These are phyloP conservation scores for Coenonympha glycerion DNA, from an alignment of 2,888 invertebrate genomes.

Conservation along the genomic window DNA sequence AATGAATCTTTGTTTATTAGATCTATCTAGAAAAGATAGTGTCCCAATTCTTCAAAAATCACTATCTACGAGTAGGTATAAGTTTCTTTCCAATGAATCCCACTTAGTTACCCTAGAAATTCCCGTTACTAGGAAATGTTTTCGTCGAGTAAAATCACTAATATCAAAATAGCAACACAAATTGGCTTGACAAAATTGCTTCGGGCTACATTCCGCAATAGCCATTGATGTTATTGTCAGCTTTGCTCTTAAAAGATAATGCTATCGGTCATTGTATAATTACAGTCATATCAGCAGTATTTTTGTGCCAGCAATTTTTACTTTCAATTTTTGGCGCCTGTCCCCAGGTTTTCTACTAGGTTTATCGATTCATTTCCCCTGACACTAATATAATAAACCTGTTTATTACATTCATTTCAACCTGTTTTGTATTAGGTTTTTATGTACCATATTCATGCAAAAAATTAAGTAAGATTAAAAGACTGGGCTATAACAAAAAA, in stretches of 20 bases:
- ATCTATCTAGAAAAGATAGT: not conserved
- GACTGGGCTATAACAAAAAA: too few relatives aligned
- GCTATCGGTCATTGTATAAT: conserved; percentile 3
- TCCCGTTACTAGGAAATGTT: conserved; percentile 37
- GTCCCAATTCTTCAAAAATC: not conserved
- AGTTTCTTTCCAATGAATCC: conserved; percentile 5
- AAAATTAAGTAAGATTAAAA: too few relatives aligned
- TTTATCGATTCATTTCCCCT: too few relatives aligned
- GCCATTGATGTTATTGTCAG: conserved; percentile 36
- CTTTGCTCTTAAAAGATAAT: conserved; percentile 8
- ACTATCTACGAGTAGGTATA: too few relatives aligned
- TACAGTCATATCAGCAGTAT: not conserved
- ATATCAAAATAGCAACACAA: conserved; percentile 59
- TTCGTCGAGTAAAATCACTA: conserved; percentile 51
- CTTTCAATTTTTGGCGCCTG: too few relatives aligned
- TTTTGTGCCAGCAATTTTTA: not conserved
- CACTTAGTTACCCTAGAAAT: conserved; percentile 7
- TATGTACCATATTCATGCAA: too few relatives aligned
- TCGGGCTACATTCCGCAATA: conserved; percentile 37
- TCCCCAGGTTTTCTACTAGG: too few relatives aligned
- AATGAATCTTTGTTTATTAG: too few relatives aligned
- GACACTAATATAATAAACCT: too few relatives aligned
- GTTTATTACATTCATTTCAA: too few relatives aligned
- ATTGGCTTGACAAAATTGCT: conserved; percentile 52
- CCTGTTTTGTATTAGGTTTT: too few relatives aligned